Evolutionary conservation across 2,797 vertebrate genomes (phyloP), one percentile per base, ranked within the genome.

Genomic region (Enteromius argenteus): DNA sequence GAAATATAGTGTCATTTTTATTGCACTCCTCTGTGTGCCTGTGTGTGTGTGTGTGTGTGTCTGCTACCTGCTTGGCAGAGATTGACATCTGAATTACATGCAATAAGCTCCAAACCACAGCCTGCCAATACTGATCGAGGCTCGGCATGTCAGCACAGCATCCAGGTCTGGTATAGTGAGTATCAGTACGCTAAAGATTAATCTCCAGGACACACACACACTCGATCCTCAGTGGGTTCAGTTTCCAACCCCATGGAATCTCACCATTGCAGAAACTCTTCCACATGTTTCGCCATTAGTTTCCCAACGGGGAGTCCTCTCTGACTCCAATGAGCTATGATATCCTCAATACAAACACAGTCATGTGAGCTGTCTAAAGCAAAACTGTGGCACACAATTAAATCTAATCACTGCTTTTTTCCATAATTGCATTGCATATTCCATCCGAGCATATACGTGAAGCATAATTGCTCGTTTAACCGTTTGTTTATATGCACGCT

Each of bases 41-140:
- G 9, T 62, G 32, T 37, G 11, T 17, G 21, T 27, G 13, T 19
- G 9, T 72, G 51, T 72, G 3, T 62, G 73, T 84, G 35, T 75
- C 32, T 23, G 46, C 49, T 53, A 74, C 75, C 85, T 87, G 69
- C 76, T 49, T 83, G 79, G 73, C 71, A 86, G 73, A 85, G 87
- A 87, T 84, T 86, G 88, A 83, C 87, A 88, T 88, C 81, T 84
- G 84, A 89, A 87, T 89, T 88, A 87, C 86, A 83, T 88, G 86
- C 67, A 84, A 88, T 88, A 87, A 88, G 79, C 64, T 71, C 67
- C 81, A 87, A 89, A 88, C 87, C 84, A 89, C 88, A 83, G 87
- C 75, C 79, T 89, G 87, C 68, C 89, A 87, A 87, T 87, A 84
- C 84, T 72, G 81, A 86, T 83, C 66, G 76, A 75, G 71, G n/a